Conservation (phyloP, 2,888 invertebrate genomes). For the Adineta ricciae region DNA sequence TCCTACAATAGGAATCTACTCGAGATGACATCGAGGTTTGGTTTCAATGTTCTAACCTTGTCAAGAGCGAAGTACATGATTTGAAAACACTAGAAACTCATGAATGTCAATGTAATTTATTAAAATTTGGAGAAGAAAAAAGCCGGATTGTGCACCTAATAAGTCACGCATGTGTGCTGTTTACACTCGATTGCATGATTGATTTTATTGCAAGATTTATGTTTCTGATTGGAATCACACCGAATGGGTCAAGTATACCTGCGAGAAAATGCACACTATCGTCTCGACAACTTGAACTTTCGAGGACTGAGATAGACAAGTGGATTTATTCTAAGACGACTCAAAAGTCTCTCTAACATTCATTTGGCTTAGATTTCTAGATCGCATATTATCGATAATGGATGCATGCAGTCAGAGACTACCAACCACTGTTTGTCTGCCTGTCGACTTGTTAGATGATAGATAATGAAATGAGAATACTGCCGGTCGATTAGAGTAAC, state of each 20-base stretch:
- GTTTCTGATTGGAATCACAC: no score
- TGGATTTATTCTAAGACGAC: background rate
- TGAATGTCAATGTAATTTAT: no score
- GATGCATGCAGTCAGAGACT: background rate
- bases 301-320: no score
- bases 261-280: no score
- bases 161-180: background rate
- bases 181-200: background rate
- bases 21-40: background rate
- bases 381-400: background rate
- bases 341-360: background rate
- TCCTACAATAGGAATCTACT: background rate
- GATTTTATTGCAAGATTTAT: background rate
- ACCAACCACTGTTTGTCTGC: background rate
- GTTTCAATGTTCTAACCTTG: no score
- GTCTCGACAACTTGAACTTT: no score
- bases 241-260: no score
- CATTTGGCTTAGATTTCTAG: background rate
- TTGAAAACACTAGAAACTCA: no score
- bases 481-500: background rate
- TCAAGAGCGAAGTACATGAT: no score
- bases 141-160: background rate
- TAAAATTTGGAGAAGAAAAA: background rate
- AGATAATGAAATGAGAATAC: background rate
- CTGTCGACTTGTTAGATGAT: background rate